Percentiles rank a stretch among this genome's conserved stretches.
phyloP scores from a whole-genome alignment of 2,888 invertebrate species.

The Scaptomyza polygonia region DNA sequence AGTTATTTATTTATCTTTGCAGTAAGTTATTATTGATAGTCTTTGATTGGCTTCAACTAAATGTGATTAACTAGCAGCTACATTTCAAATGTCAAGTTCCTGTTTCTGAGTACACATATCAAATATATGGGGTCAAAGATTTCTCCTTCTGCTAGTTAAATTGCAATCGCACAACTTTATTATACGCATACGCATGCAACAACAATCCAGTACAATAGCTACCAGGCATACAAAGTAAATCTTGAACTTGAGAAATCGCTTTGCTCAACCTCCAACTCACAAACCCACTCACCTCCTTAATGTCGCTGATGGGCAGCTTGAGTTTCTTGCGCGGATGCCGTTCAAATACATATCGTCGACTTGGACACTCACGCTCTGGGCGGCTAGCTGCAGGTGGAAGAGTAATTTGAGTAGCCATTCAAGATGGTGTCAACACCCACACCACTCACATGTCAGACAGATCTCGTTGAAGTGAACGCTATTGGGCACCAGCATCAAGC shows the following conservation, averaged over 20 bases:
- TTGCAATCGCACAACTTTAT: constrained; percentile 3
- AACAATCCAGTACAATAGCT: background rate
- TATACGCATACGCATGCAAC: background rate
- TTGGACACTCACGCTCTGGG: constrained; percentile 94
- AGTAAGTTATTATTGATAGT: background rate
- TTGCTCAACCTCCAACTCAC: background rate
- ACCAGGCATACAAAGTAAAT: background rate
- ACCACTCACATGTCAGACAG: constrained; percentile 92
- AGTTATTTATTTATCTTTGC: too few species aligned
- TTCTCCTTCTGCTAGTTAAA: background rate
- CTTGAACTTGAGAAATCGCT: background rate
- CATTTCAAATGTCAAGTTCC: background rate
- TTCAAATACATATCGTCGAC: constrained; percentile 94
- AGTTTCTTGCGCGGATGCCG: constrained; percentile 93
- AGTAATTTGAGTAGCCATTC: constrained; percentile 1
- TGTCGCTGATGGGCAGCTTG: constrained; percentile 91
- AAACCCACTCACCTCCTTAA: constrained; percentile 88
- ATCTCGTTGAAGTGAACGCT: constrained; percentile 96
- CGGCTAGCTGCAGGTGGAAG: constrained; percentile 87
- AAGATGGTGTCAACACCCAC: constrained; percentile 32
- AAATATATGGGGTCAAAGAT: background rate
- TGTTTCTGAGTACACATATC: background rate
- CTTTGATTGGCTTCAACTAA: background rate
- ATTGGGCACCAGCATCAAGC: constrained; percentile 94
- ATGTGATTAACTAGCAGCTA: background rate